A percentile compares a stretch with the other conserved stretches of the same genome.
Evolutionary conservation across 2,113 vertebrate genomes (phyloP).

Genomic region (Pseudois nayaur): DNA sequence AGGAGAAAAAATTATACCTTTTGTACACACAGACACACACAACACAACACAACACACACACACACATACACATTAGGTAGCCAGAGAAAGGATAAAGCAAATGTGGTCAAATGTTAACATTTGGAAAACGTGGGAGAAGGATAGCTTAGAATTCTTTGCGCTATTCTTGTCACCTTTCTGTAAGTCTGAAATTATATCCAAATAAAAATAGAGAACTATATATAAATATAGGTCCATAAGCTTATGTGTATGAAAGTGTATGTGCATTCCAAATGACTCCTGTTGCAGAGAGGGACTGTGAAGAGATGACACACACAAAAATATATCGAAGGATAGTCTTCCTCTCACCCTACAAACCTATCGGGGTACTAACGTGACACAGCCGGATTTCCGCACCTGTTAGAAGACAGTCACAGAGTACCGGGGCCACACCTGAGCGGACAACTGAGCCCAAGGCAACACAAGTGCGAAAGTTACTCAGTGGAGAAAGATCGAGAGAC

Average conservation of each 20-base stretch:
- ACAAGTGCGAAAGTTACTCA: background rate
- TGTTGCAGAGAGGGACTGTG: background rate
- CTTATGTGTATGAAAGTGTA: background rate
- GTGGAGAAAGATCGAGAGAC: background rate
- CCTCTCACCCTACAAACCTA: background rate
- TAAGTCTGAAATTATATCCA: background rate
- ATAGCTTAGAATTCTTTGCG: background rate
- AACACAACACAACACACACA: background rate
- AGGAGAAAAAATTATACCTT: background rate
- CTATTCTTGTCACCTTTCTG: background rate
- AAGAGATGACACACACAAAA: background rate
- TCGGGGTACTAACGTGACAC: background rate
- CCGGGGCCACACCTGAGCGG: fast-evolving
- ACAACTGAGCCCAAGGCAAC: background rate
- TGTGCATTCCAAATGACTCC: background rate
- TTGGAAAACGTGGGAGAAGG: background rate
- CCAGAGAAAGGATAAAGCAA: background rate
- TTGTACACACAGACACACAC: background rate
- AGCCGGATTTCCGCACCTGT: background rate
- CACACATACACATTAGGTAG: background rate
- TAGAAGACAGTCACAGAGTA: background rate
- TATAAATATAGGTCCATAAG: background rate
- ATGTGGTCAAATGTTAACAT: background rate
- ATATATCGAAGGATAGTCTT: background rate
- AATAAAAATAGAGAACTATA: background rate